phyloP scores from a whole-genome alignment of 1,140 invertebrate genomes.

The Cydia amplana region DNA sequence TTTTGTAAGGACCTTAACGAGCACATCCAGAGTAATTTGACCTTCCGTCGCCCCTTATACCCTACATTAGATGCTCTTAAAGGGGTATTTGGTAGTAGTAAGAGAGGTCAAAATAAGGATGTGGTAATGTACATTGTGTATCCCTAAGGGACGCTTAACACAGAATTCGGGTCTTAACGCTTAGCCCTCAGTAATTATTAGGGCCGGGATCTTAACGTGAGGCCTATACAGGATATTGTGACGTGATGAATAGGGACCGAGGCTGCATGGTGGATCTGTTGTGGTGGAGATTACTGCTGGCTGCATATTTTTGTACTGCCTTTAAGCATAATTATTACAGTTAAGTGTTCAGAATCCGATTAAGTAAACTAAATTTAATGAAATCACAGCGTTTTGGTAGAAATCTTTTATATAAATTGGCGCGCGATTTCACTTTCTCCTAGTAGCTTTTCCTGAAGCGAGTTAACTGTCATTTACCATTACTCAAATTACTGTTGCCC shows the following conservation, averaged over 20 bases:
- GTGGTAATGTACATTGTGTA: constrained; percentile 65
- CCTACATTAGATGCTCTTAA: neutral
- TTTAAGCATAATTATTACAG: too few species aligned
- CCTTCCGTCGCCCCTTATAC: constrained; percentile 31
- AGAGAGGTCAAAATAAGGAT: constrained; percentile 57
- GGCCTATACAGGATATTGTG: constrained; percentile 50
- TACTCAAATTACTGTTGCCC: constrained; percentile 17
- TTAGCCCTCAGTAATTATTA: constrained; percentile 70
- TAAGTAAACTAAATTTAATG: too few species aligned
- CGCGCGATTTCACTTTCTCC: too few species aligned
- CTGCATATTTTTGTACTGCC: neutral
- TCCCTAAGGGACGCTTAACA: constrained; percentile 69
- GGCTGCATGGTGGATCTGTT: constrained; percentile 9
- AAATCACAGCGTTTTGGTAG: too few species aligned
- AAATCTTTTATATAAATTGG: too few species aligned
- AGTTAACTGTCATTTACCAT: neutral
- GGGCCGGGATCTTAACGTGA: constrained; percentile 52
- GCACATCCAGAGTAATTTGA: constrained; percentile 46
- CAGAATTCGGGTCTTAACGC: constrained; percentile 68
- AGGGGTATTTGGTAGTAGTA: constrained; percentile 33
- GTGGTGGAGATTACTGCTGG: neutral
- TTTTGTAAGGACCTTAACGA: constrained; percentile 49
- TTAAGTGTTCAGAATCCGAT: too few species aligned
- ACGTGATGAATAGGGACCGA: constrained; percentile 48
- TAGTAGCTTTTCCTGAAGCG: too few species aligned